Evolutionary conservation across 1,140 invertebrate genomes (phyloP), one percentile per base, ranked within the genome.

Genomic region (Drosophila paulistorum): DNA sequence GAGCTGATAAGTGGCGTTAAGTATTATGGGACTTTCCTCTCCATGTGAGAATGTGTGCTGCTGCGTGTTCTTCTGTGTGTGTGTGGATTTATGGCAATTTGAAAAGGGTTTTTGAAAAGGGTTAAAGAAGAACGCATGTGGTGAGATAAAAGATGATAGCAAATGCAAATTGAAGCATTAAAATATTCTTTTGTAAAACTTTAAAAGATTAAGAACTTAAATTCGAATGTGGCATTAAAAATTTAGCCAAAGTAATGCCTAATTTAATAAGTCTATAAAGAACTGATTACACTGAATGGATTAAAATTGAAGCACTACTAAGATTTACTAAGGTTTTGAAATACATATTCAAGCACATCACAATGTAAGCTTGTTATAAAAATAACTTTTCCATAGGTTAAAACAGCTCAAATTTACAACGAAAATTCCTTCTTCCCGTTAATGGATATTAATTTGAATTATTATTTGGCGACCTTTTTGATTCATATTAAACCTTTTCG

Each of bases 1-100:
- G 37, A 65, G 60, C 62, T 79, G 72, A 84, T 89, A 77, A 77
- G 54, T 68, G 77, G 73, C 70, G 69, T 77, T 83, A 83, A 89
- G 84, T 77, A 71, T 77, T 77, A 74, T 77, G 70, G 73, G 55
- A 64, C 45, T 67, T 73, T 23, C 14, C 11, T 13, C 3, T 39
- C 11, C 54, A 14, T 63, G 51, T 72, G 68, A 30, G 30, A 30
- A 30, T 30, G 30, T 30, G 30, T 30, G 30, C 30, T 30, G 0
- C 30, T 37, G 54, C 39, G 39, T 33, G 17, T 39, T 39, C 5
- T n/a, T n/a, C 42, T 42, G 33, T 17, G 17, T 61, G 23, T 23
- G 17, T 3, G 17, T 13, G 33, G 70, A 79, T 80, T 79, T 79
- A 80, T 75, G 65, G 61, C 71, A 71, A 42, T 80, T 61, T 60